A percentile compares a stretch with the other conserved stretches of the same genome.
Conservation (phyloP, 1,140 invertebrate genomes). For the Stegodyphus mimosarum region DNA sequence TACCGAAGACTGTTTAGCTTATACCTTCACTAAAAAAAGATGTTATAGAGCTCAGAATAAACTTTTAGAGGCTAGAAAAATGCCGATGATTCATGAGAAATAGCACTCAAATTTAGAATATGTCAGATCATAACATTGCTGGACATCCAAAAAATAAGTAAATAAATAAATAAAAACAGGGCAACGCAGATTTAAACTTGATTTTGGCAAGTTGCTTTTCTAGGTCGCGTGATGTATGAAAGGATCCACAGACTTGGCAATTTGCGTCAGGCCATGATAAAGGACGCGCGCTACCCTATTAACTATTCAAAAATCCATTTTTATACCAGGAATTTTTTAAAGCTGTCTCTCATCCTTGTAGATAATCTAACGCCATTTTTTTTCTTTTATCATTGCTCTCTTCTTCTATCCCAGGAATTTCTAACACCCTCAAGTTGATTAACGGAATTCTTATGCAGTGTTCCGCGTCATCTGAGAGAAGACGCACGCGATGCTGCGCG, state of each 20-base stretch:
- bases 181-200: too few relatives aligned
- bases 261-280: slow-evolving; percentile 45
- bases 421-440: slow-evolving; percentile 29
- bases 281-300: slow-evolving; percentile 30
- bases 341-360: neutral
- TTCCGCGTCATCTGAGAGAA: slow-evolving; percentile 13
- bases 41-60: too few relatives aligned
- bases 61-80: too few relatives aligned
- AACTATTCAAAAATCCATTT: slow-evolving; percentile 48
- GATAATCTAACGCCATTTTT: neutral
- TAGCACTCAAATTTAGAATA: too few relatives aligned
- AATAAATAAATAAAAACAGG: too few relatives aligned
- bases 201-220: too few relatives aligned
- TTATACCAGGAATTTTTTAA: neutral
- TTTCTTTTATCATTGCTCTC: neutral
- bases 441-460: slow-evolving; percentile 26
- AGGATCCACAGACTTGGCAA: neutral
- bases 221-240: slow-evolving; percentile 36
- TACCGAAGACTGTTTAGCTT: too few relatives aligned
- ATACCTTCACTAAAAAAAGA: too few relatives aligned
- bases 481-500: slow-evolving; percentile 11
- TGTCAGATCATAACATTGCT: too few relatives aligned
- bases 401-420: neutral
- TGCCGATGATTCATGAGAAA: too few relatives aligned
- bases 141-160: too few relatives aligned